Percentiles rank a stretch among this genome's conserved stretches.
phyloP scores from a whole-genome alignment of 2,888 invertebrate genomes.

The Asteroscopus sphinx region DNA sequence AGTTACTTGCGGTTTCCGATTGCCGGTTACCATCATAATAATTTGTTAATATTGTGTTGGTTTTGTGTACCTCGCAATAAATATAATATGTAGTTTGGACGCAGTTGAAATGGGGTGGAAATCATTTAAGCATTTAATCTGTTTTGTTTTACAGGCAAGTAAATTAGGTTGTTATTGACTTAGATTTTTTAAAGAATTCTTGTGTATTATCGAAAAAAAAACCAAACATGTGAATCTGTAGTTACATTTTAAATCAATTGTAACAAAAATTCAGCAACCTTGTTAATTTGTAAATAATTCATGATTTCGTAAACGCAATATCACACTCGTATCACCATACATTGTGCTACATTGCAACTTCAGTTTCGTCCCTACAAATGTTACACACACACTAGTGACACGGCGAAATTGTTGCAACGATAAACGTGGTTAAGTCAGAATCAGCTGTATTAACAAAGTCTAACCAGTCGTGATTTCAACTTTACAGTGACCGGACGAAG shows the following conservation, averaged over 20 bases:
- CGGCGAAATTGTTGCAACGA: constrained; percentile 77
- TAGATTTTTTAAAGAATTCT: too few relatives aligned
- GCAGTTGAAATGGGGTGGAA: too few relatives aligned
- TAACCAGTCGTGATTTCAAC: constrained; percentile 89
- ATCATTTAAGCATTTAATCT: too few relatives aligned
- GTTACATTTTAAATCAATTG: background rate
- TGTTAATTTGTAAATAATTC: constrained; percentile 3
- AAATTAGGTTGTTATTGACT: too few relatives aligned
- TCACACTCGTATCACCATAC: constrained; percentile 41
- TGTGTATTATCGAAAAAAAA: too few relatives aligned
- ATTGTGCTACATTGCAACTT: constrained; percentile 68
- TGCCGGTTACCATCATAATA: background rate
- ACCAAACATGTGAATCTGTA: background rate
- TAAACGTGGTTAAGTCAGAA: constrained; percentile 76
- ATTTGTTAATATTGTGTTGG: constrained; percentile 8
- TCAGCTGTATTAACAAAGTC: constrained; percentile 69
- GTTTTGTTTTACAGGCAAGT: too few relatives aligned
- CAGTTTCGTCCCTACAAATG: constrained; percentile 55
- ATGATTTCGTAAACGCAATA: constrained; percentile 16
- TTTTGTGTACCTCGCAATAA: background rate
- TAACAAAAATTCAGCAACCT: constrained; percentile 11
- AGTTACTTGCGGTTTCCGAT: constrained; percentile 4
- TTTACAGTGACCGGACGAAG: constrained; percentile 89
- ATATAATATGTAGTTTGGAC: too few relatives aligned
- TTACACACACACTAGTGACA: constrained; percentile 70